Conservation (phyloP, 2,888 invertebrate genomes). For the Iphiclides podalirius region DNA sequence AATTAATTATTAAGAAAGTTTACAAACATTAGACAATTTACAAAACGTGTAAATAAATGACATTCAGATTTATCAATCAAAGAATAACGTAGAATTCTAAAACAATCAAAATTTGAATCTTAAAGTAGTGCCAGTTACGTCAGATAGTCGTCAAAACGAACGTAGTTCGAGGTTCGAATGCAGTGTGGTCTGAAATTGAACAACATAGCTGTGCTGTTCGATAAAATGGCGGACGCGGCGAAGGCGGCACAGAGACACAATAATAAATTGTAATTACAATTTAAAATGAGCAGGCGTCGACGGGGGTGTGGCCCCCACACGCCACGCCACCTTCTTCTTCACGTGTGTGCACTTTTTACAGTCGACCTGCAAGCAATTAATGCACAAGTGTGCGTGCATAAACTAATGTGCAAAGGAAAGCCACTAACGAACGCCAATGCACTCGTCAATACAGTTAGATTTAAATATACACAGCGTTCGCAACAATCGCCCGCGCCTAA, state of each 20-base stretch:
- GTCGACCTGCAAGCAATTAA: constrained; percentile 58
- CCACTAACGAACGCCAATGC: constrained; percentile 25
- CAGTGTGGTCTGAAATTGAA: constrained; percentile 43
- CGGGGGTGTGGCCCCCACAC: constrained; percentile 71
- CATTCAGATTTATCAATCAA: no score
- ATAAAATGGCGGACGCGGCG: constrained; percentile 72
- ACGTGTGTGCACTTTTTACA: constrained; percentile 69
- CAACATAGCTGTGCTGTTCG: constrained; percentile 42
- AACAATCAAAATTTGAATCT: no score
- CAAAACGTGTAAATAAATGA: no score
- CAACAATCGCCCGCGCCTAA: constrained; percentile 1
- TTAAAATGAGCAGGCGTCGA: constrained; percentile 79
- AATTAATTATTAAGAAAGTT: no score
- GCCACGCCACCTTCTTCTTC: constrained; percentile 55
- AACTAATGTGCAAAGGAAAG: constrained; percentile 31
- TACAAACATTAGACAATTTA: no score
- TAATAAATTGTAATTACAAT: constrained; percentile 81
- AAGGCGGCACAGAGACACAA: constrained; percentile 78
- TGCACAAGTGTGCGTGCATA: constrained; percentile 36
- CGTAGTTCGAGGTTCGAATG: no score
- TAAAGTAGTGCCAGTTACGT: no score
- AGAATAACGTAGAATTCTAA: no score
- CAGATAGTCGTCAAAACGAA: no score
- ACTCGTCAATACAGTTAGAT: constrained; percentile 13
- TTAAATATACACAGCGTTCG: background rate